Percentiles rank a stretch among this genome's conserved stretches.
Conservation (phyloP, 2,888 invertebrate genomes). For the Synergus itoensis region DNA sequence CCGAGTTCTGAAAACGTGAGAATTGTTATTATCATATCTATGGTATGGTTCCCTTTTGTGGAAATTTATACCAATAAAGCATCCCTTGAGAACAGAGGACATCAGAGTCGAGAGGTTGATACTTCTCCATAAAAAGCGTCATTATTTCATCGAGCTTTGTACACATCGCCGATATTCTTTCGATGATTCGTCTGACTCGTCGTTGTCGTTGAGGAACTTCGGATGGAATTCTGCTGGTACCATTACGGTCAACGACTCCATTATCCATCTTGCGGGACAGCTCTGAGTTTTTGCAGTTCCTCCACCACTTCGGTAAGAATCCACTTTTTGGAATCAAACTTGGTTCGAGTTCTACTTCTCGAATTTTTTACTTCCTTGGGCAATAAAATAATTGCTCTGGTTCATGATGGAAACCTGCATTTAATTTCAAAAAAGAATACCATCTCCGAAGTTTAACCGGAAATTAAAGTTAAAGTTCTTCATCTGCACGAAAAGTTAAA, state of each 20-base stretch:
- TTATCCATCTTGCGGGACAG: constrained; percentile 38
- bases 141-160: constrained; percentile 40
- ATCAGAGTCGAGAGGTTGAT: constrained; percentile 23
- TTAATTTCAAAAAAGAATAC: constrained; percentile 25
- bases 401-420: constrained; percentile 30
- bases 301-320: constrained; percentile 32
- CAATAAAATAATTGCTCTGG: constrained; percentile 40
- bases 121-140: constrained; percentile 12
- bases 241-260: constrained; percentile 42
- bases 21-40: constrained; percentile 39
- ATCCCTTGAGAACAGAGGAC: constrained; percentile 36
- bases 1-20: constrained; percentile 26
- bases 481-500: no score
- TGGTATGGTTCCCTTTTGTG: constrained; percentile 24
- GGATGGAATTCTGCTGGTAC: constrained; percentile 42
- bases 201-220: constrained; percentile 40
- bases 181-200: constrained; percentile 37
- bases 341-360: constrained; percentile 40
- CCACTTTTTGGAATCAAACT: constrained; percentile 42
- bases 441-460: background rate
- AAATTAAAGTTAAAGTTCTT: background rate
- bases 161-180: constrained; percentile 33
- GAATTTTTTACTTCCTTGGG: constrained; percentile 35
- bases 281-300: constrained; percentile 29
- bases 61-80: constrained; percentile 41